These are phyloP conservation scores for Piezodorus guildinii DNA, from an alignment of 1,140 invertebrate genomes.

Conservation along the genomic window DNA sequence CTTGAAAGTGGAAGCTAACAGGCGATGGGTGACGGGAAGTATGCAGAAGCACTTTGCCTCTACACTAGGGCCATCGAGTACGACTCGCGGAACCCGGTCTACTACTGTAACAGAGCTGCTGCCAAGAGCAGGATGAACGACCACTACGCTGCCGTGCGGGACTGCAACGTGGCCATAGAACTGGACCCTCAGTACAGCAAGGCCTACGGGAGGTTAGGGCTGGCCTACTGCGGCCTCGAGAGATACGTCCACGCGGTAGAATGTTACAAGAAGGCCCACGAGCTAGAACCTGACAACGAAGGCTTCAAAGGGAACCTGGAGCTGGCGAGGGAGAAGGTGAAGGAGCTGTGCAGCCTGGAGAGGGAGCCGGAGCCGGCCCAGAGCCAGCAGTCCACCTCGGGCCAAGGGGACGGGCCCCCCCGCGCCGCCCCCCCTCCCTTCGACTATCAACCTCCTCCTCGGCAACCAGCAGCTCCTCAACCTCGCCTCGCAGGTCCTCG, in stretches of 20 bases:
- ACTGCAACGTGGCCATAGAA: conserved; percentile 75
- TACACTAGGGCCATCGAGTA: conserved; percentile 74
- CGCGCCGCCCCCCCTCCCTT: neutral
- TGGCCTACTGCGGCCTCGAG: conserved; percentile 29
- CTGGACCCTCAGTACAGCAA: conserved; percentile 87
- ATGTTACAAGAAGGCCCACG: conserved; percentile 76
- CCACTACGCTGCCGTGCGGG: conserved; percentile 68
- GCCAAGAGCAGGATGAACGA: conserved; percentile 77
- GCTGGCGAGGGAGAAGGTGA: conserved; percentile 55
- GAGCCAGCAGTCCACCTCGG: neutral
- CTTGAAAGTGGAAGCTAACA: conserved; percentile 76
- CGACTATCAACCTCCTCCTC: conserved; percentile 49
- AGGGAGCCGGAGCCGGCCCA: no score
- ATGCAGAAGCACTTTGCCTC: conserved; percentile 62
- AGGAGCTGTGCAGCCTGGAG: conserved; percentile 19
- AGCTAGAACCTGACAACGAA: conserved; percentile 85
- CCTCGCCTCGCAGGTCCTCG: conserved; percentile 66
- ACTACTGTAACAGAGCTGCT: conserved; percentile 88
- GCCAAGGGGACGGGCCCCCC: no score
- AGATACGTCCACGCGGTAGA: conserved; percentile 57
- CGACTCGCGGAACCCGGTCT: conserved; percentile 80
- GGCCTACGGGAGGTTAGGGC: conserved; percentile 83
- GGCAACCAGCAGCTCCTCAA: conserved; percentile 62
- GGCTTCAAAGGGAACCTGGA: conserved; percentile 80
- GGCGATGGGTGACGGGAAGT: conserved; percentile 68